Conservation (phyloP, 2,888 invertebrate species). For the Monochamus alternatus region DNA sequence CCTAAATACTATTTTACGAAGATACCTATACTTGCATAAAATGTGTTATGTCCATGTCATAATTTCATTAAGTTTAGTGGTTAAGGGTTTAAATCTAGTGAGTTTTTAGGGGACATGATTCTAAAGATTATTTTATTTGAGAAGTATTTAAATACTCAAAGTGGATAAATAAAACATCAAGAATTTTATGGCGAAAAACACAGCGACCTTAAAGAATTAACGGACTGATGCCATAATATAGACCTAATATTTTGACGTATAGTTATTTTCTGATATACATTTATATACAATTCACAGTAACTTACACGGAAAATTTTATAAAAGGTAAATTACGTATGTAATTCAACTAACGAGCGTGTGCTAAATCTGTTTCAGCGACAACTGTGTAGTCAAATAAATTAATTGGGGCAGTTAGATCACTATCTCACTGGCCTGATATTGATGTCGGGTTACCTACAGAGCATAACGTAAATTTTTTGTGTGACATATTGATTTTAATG, state of each 20-base stretch:
- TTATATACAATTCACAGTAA: slow-evolving; percentile 16
- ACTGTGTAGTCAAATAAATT: slow-evolving; percentile 30
- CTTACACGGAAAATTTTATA: slow-evolving; percentile 22
- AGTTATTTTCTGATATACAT: not conserved
- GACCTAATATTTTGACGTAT: not conserved
- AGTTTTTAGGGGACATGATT: too few relatives aligned
- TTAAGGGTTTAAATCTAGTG: too few relatives aligned
- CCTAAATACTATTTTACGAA: too few relatives aligned
- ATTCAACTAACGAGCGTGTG: slow-evolving; percentile 29
- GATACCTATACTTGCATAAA: too few relatives aligned
- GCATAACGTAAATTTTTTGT: slow-evolving; percentile 13
- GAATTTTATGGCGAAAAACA: too few relatives aligned
- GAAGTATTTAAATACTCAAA: too few relatives aligned
- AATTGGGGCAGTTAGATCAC: slow-evolving; percentile 34
- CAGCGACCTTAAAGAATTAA: too few relatives aligned
- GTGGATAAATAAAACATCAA: too few relatives aligned
- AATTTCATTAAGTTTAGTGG: too few relatives aligned
- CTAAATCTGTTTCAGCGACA: slow-evolving; percentile 28
- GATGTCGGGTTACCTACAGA: slow-evolving; percentile 13
- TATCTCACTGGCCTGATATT: slow-evolving; percentile 16
- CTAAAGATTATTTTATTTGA: too few relatives aligned
- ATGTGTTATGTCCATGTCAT: too few relatives aligned
- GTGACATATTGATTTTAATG: not conserved
- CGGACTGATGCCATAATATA: not conserved
- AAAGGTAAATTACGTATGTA: slow-evolving; percentile 15